phyloP scores from a whole-genome alignment of 2,888 invertebrate species.

The Eupithecia dodoneata region DNA sequence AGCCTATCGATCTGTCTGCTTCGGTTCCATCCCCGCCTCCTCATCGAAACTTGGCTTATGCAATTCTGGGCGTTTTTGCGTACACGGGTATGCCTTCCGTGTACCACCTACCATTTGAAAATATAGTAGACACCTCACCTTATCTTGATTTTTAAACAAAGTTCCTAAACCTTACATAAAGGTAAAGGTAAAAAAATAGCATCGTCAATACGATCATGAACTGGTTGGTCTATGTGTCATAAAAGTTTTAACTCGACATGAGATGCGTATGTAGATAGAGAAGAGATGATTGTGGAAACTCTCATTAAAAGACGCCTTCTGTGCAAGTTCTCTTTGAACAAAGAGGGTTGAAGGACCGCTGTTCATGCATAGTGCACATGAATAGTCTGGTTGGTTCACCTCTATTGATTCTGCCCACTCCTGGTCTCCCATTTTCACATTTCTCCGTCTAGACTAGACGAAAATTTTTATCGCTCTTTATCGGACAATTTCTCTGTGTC shows the following conservation, averaged over 20 bases:
- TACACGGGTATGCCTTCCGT: slow-evolving; percentile 21
- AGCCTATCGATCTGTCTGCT: slow-evolving; percentile 75
- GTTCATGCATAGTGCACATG: slow-evolving; percentile 13
- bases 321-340: neutral
- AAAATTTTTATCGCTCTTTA: slow-evolving; percentile 13
- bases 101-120: neutral
- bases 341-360: slow-evolving; percentile 29
- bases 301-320: neutral
- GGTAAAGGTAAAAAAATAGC: too few relatives aligned
- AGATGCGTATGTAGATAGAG: neutral
- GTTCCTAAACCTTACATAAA: too few relatives aligned
- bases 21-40: slow-evolving; percentile 52
- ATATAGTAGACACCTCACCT: neutral
- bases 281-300: neutral
- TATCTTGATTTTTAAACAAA: neutral
- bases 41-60: slow-evolving; percentile 63
- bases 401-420: slow-evolving; percentile 28
- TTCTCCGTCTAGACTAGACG: slow-evolving; percentile 28
- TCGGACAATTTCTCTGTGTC: slow-evolving; percentile 9
- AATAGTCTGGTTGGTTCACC: slow-evolving; percentile 13
- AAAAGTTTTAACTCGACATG: neutral
- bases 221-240: neutral
- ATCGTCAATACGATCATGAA: neutral
- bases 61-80: slow-evolving; percentile 57
- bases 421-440: slow-evolving; percentile 13